A percentile compares a stretch with the other conserved stretches of the same genome.
phyloP scores from a whole-genome alignment of 2,113 vertebrate species.

The Hydrochoerus hydrochaeris region DNA sequence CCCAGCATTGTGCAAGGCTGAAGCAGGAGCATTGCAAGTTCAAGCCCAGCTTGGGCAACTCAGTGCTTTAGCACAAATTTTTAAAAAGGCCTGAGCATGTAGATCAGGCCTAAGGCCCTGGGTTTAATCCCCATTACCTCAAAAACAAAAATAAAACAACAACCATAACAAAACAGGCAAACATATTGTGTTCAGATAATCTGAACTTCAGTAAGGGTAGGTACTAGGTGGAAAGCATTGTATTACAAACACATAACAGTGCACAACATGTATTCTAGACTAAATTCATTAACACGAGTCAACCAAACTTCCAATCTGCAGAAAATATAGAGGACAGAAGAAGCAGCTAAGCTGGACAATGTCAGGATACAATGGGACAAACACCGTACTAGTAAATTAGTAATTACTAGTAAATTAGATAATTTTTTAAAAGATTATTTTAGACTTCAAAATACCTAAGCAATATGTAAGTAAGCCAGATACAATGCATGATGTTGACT shows the following conservation, averaged over 20 bases:
- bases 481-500: background rate
- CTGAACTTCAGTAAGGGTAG: background rate
- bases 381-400: background rate
- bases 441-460: constrained; percentile 41
- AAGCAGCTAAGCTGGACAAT: background rate
- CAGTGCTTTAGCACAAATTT: background rate
- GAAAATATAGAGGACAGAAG: background rate
- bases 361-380: background rate
- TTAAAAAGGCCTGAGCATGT: background rate
- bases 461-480: background rate
- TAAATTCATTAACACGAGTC: background rate
- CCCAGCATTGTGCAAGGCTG: background rate
- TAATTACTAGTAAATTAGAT: background rate
- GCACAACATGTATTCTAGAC: background rate
- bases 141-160: background rate
- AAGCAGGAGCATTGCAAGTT: background rate
- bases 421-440: background rate
- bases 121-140: background rate
- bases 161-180: background rate
- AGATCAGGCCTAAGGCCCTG: background rate
- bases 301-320: background rate
- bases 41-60: background rate
- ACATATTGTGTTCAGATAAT: too few species aligned
- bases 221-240: background rate
- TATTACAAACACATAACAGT: background rate